phyloP scores from a whole-genome alignment of 2,113 vertebrate species.

The Ondatra zibethicus region DNA sequence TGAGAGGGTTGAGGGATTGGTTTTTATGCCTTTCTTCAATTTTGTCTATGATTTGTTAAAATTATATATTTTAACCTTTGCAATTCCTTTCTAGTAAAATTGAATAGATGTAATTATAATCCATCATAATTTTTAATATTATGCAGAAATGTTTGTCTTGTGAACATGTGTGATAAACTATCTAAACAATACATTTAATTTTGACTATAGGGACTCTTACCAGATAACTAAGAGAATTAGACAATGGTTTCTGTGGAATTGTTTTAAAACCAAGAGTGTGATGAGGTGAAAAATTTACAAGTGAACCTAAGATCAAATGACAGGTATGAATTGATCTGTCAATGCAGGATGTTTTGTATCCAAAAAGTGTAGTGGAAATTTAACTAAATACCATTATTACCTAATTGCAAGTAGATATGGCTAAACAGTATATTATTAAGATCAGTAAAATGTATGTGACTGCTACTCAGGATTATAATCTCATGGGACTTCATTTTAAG shows the following conservation, averaged over 20 bases:
- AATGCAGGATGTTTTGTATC: rapidly evolving
- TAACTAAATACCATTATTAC: background rate
- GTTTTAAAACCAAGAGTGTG: background rate
- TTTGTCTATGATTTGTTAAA: background rate
- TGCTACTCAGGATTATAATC: background rate
- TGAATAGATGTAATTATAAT: background rate
- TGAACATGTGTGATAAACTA: background rate
- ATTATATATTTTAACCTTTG: background rate
- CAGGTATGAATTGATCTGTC: background rate
- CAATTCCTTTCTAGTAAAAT: background rate
- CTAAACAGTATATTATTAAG: background rate
- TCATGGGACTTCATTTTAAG: background rate
- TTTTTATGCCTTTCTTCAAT: background rate
- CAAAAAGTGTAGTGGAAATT: background rate
- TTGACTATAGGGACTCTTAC: background rate
- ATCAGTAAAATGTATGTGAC: background rate
- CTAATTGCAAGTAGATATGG: background rate
- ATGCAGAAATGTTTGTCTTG: background rate
- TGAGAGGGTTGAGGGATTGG: background rate
- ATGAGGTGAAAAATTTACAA: background rate
- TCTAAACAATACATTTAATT: background rate
- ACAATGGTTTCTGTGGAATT: background rate
- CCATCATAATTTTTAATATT: background rate
- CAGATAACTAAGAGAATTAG: background rate
- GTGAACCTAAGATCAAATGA: background rate